phyloP scores from a whole-genome alignment of 2,888 invertebrate species.

The Dendrolimus pini region DNA sequence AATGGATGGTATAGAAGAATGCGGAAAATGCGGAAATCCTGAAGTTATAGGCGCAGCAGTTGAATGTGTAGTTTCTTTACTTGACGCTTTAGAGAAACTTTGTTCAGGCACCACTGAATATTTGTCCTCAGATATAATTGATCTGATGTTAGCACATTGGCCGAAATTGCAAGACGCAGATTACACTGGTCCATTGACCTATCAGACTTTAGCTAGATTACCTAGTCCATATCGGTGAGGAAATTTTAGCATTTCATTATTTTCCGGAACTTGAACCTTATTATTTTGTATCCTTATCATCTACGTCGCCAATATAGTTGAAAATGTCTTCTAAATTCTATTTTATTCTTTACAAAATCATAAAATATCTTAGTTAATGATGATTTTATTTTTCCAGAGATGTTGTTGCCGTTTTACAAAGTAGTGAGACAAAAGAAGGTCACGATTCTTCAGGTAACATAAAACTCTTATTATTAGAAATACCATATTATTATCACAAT shows the following conservation, averaged over 20 bases:
- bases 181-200: constrained; percentile 90
- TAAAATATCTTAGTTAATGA: background rate
- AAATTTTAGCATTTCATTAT: no score
- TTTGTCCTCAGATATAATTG: constrained; percentile 37
- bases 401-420: constrained; percentile 82
- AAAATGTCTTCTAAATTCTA: background rate
- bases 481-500: background rate
- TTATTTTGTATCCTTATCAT: no score
- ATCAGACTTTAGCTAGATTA: constrained; percentile 88
- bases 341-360: background rate
- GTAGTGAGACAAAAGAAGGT: constrained; percentile 76
- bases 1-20: constrained; percentile 95
- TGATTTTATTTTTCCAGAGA: constrained; percentile 55
- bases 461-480: background rate
- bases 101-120: constrained; percentile 81
- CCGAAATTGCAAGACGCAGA: constrained; percentile 83
- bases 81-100: constrained; percentile 89
- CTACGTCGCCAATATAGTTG: background rate
- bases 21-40: constrained; percentile 87
- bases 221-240: constrained; percentile 86
- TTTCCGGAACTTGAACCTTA: no score
- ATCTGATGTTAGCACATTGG: constrained; percentile 80
- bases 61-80: constrained; percentile 88
- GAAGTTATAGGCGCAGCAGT: constrained; percentile 87
- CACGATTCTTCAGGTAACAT: constrained; percentile 64